Base-by-base conservation (phyloP, 2,888 invertebrate genomes). In the Cephus runcator region DNA sequence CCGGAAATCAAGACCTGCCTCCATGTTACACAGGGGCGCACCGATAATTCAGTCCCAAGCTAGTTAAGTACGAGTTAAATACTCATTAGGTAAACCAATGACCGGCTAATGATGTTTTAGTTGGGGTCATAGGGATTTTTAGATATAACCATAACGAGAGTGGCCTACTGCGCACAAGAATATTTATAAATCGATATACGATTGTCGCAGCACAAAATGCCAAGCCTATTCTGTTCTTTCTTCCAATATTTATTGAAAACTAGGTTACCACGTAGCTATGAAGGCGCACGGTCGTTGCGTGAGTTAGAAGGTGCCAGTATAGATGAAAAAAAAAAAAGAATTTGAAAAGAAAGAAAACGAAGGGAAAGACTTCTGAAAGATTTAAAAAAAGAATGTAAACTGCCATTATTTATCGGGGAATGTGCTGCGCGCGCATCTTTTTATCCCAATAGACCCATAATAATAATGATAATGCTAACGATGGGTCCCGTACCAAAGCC, bases 31-130 rank as follows among this genome's bases (percentile, higher is more conserved):
- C 83, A 92, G 93, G 83, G 93, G 93, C 81, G 92, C 93, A 76
- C 93, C 93, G n/a, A 90, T 93, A 74, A 93, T 94, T 82, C 94
- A 94, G 76, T 93, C 93, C 30, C 93, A 93, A 88, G 93, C 93
- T 87, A 93, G 93, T 92, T 93, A 93, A 93, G 92, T 30, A 69
- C 81, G 83, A 77, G 79, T 80, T 82, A 80, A 77, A 73, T 81
- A 82, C 76, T 80, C 73, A 69, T 73, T 79, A 77, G 73, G 69
- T 69, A 69, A 30, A 35, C 75, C 40, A 69, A 69, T 69, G 12
- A 34, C 56, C 71, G 15, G 31, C n/a, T 15, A 33, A 40, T 69
- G 23, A 71, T 73, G 69, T 69, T 35, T 40, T 6, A 15, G 40
- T 40, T 40, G 40, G 40, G 40, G 15, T 40, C 40, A 40, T 40